Base-by-base conservation (phyloP, 2,113 vertebrate species). In the Hemibates koningsi region DNA sequence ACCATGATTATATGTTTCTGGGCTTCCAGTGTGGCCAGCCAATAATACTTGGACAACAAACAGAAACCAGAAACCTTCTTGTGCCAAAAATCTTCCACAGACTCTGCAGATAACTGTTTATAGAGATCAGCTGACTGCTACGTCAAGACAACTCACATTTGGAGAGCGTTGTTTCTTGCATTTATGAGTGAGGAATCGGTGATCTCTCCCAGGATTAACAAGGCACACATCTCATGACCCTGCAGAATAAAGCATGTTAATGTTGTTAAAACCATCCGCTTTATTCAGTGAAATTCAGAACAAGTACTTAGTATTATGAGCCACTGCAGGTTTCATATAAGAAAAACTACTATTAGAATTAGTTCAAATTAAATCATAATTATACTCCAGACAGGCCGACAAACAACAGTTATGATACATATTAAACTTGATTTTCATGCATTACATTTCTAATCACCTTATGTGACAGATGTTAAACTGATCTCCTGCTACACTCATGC, bases 191-290 rank as follows among this genome's bases (percentile, higher is more conserved):
- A 97, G 86, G 97, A 97, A 95, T 98, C 98, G 78, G 96, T 97
- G 93, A 98, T 98, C 95, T 99, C 98, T 86, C 97, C 97, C 92
- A 99, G 97, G 93, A 99, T 98, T 96, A 99, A 95, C 95, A 99
- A 97, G 90, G 98, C 98, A 96, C 98, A 99, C 97, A 98, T 99
- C 95, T 99, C 98, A 96, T 99, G 98, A 88, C 98, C 97, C 98
- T 99, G 95, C 19, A 78, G 43, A 63, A 86, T 48, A 56, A 92
- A 95, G 2, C 3, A 3, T 9, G n/a, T 5, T 19, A 48, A 76
- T 76, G 10, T 13, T 78, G 45, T 52, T 78, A 52, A 78, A 78
- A 52, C 43, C 71, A 50, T n/a, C 73, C 1, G 10, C 9, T 73
- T 24, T 24, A 71, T 29, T 78, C 17, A 13, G 10, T 50, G 73